Conservation (phyloP, 2,797 vertebrate species). For the Vireo griseus region DNA sequence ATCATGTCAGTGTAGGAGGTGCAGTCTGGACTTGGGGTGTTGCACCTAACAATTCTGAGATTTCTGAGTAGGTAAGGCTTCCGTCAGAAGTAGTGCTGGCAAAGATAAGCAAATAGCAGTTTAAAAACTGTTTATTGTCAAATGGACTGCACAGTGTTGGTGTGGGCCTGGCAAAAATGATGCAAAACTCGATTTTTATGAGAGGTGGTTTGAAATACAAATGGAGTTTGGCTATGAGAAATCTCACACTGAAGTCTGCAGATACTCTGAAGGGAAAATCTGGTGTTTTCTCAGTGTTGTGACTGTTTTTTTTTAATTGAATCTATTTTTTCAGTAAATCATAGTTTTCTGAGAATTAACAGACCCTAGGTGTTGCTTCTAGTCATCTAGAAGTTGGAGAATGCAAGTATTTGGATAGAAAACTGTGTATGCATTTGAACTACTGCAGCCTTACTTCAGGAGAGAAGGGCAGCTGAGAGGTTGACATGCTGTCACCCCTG, state of each 20-base stretch:
- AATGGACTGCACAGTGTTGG: background rate
- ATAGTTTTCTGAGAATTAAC: background rate
- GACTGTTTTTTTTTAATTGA: background rate
- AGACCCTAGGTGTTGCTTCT: background rate
- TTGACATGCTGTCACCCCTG: background rate
- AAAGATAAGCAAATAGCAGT: background rate
- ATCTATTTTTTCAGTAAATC: background rate
- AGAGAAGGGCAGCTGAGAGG: background rate
- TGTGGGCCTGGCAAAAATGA: background rate
- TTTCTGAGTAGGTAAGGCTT: background rate
- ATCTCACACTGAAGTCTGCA: background rate
- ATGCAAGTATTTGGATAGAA: background rate
- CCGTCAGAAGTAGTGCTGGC: background rate
- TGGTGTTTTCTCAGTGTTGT: background rate
- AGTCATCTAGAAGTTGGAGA: background rate
- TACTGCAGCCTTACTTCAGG: background rate
- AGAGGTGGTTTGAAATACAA: background rate
- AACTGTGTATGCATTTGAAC: background rate
- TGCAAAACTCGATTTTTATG: background rate
- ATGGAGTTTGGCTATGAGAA: background rate
- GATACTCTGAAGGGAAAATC: background rate
- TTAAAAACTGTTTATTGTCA: background rate
- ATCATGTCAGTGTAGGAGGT: accelerated
- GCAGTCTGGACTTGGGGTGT: background rate
- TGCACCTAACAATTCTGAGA: background rate